phyloP scores from a whole-genome alignment of 2,797 vertebrate genomes.

The Ctenosaura bakeri region DNA sequence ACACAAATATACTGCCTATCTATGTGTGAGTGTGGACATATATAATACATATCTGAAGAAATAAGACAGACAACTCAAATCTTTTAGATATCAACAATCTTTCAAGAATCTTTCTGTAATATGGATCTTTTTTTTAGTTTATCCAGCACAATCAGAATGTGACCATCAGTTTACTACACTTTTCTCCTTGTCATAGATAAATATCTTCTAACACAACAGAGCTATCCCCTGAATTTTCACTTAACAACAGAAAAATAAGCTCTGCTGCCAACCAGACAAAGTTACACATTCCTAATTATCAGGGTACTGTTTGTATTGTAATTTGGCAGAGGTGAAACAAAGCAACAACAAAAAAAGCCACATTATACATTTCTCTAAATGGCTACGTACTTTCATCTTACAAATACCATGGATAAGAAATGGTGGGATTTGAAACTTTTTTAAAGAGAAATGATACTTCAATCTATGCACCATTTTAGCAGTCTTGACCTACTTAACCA shows the following conservation, averaged over 20 bases:
- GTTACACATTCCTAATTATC: background rate
- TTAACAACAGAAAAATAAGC: background rate
- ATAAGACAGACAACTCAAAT: background rate
- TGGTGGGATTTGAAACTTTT: background rate
- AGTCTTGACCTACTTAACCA: background rate
- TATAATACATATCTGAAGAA: background rate
- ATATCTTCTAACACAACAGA: background rate
- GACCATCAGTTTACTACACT: background rate
- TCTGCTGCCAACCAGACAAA: background rate
- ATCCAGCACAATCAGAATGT: background rate
- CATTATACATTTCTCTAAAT: background rate
- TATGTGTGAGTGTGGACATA: background rate
- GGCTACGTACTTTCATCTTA: background rate
- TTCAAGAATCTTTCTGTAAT: background rate
- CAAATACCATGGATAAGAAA: background rate
- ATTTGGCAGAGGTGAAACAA: background rate
- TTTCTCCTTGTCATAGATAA: background rate
- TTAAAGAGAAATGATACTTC: background rate
- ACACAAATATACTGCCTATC: background rate
- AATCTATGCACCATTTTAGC: background rate
- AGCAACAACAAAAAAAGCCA: background rate
- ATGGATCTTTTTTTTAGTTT: background rate
- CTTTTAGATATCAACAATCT: background rate
- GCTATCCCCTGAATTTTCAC: background rate
- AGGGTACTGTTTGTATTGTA: background rate